These are phyloP conservation scores for Anastrepha obliqua DNA, from an alignment of 1,140 invertebrate species.

Conservation along the genomic window DNA sequence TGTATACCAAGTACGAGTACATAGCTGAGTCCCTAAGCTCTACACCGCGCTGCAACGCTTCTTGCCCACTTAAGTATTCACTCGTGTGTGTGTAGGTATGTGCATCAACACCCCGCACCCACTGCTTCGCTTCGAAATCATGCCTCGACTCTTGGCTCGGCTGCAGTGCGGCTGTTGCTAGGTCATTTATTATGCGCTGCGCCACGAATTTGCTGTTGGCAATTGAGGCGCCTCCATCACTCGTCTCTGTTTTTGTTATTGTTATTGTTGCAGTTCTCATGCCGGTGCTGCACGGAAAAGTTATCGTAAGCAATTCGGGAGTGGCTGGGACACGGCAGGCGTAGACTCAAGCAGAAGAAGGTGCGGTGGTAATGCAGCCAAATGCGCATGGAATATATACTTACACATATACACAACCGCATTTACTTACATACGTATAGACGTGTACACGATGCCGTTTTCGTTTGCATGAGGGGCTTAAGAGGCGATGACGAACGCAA, in stretches of 20 bases:
- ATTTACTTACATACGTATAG: background rate
- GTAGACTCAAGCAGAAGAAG: background rate
- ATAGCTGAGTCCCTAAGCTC: conserved; percentile 28
- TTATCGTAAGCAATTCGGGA: conserved; percentile 25
- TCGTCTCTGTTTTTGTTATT: background rate
- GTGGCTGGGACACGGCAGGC: conserved; percentile 19
- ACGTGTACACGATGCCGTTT: background rate
- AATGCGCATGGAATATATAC: conserved; percentile 1
- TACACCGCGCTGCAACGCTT: background rate
- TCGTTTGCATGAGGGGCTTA: background rate
- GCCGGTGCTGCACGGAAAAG: background rate
- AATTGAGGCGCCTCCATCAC: background rate
- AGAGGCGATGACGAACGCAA: background rate
- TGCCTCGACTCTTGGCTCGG: conserved; percentile 8
- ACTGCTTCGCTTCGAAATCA: background rate
- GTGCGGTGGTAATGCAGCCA: background rate
- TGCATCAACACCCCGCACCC: background rate
- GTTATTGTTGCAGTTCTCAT: background rate
- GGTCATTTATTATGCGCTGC: conserved; percentile 49
- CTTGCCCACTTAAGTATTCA: background rate
- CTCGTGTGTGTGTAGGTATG: background rate
- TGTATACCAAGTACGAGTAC: conserved; percentile 3
- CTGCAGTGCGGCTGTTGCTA: conserved; percentile 31
- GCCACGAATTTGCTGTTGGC: conserved; percentile 38
- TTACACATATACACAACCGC: background rate